These are phyloP conservation scores for Tetanocera ferruginea DNA, from an alignment of 2,888 invertebrate species.

Conservation along the genomic window DNA sequence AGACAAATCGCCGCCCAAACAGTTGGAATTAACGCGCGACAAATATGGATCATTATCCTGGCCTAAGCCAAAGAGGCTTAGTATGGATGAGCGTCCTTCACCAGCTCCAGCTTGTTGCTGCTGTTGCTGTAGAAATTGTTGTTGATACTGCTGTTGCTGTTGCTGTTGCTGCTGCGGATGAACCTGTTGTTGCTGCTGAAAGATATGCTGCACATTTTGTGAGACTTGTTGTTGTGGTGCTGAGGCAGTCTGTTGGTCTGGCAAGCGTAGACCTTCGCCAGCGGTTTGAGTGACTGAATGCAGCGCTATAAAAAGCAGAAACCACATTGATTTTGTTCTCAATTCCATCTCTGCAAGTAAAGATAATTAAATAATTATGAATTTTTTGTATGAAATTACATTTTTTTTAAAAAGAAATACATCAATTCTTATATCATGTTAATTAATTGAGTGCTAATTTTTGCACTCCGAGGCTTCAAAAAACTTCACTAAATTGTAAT, in stretches of 20 bases:
- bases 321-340: constrained; percentile 54
- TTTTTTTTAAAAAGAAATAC: background rate
- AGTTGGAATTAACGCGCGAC: constrained; percentile 80
- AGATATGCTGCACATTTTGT: constrained; percentile 47
- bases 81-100: constrained; percentile 77
- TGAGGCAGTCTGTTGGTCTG: constrained; percentile 67
- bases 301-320: constrained; percentile 54
- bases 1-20: constrained; percentile 84
- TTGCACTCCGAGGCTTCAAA: background rate
- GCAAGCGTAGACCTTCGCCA: constrained; percentile 75
- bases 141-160: constrained; percentile 51
- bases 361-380: constrained; percentile 31
- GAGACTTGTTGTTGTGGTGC: constrained; percentile 54
- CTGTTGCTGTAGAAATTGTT: constrained; percentile 52
- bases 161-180: constrained; percentile 43
- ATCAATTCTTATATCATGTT: too few species aligned
- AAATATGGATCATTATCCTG: constrained; percentile 85
- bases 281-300: constrained; percentile 61
- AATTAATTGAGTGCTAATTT: background rate
- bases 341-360: constrained; percentile 58
- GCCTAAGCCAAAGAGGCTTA: constrained; percentile 86
- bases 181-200: constrained; percentile 45
- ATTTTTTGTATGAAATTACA: background rate
- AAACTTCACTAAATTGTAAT: background rate
- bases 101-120: constrained; percentile 61